phyloP scores from a whole-genome alignment of 2,113 vertebrate species.

The Thunnus maccoyii region DNA sequence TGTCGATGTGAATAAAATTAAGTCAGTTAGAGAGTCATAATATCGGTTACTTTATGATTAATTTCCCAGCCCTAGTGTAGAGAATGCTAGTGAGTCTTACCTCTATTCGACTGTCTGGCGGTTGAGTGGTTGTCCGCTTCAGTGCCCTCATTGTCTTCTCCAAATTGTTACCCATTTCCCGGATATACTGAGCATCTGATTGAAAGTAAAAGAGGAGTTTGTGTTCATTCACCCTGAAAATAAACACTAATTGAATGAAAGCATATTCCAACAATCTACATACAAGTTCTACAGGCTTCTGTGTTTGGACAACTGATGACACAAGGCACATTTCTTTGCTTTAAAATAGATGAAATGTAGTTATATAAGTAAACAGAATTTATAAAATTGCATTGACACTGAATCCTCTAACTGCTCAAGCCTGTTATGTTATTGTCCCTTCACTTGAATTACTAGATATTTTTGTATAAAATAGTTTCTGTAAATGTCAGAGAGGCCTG shows the following conservation, averaged over 20 bases:
- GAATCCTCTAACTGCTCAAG: not conserved
- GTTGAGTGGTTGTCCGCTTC: slow-evolving; percentile 19
- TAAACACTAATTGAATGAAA: not conserved
- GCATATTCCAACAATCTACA: not conserved
- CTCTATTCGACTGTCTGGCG: not conserved
- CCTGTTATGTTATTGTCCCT: not conserved
- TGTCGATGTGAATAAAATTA: no score
- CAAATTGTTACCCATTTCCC: slow-evolving; percentile 77
- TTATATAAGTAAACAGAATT: not conserved
- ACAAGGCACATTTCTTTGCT: not conserved
- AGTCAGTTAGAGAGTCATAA: no score
- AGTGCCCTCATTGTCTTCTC: slow-evolving; percentile 79
- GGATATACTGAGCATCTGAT: slow-evolving; percentile 85
- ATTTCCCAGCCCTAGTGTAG: no score
- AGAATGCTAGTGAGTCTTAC: no score
- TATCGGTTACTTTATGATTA: no score
- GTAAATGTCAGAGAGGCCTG: not conserved
- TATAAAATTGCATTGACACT: not conserved
- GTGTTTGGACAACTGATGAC: not conserved
- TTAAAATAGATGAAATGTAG: not conserved
- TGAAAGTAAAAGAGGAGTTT: not conserved
- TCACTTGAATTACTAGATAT: not conserved
- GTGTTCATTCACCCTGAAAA: not conserved
- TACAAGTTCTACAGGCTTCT: not conserved
- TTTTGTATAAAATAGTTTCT: not conserved